These are phyloP conservation scores for Belonocnema kinseyi DNA, from an alignment of 1,140 invertebrate genomes.

Conservation along the genomic window DNA sequence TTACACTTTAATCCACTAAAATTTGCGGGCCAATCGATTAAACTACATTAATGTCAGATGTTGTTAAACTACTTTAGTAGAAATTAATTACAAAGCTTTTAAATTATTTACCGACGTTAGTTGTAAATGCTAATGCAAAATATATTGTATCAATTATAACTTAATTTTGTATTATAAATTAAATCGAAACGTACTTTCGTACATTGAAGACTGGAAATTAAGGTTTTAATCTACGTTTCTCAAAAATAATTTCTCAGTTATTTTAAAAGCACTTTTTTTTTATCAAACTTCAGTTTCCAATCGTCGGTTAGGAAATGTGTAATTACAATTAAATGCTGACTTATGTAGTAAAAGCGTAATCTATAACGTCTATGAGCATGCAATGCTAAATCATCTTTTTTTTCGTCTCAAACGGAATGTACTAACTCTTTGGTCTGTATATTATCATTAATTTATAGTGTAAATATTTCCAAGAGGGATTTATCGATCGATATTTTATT, in stretches of 20 bases:
- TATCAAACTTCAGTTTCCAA: not conserved
- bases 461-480: constrained; percentile 45
- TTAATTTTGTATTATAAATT: not conserved
- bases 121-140: constrained; percentile 1
- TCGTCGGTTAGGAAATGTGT: not conserved
- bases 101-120: constrained; percentile 27
- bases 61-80: not conserved
- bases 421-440: constrained; percentile 38
- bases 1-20: not conserved
- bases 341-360: constrained; percentile 24
- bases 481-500: constrained; percentile 40
- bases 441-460: constrained; percentile 49
- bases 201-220: too few relatives aligned
- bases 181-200: too few relatives aligned
- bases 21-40: not conserved
- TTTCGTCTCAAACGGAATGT: not conserved
- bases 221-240: too few relatives aligned
- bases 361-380: not conserved
- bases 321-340: constrained; percentile 24
- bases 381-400: constrained; percentile 9
- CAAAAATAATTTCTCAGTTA: too few relatives aligned
- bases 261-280: not conserved
- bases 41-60: not conserved
- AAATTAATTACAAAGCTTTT: constrained; percentile 16
- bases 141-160: not conserved